Conservation (phyloP, 2,888 invertebrate species). For the Coleophora flavipennella region DNA sequence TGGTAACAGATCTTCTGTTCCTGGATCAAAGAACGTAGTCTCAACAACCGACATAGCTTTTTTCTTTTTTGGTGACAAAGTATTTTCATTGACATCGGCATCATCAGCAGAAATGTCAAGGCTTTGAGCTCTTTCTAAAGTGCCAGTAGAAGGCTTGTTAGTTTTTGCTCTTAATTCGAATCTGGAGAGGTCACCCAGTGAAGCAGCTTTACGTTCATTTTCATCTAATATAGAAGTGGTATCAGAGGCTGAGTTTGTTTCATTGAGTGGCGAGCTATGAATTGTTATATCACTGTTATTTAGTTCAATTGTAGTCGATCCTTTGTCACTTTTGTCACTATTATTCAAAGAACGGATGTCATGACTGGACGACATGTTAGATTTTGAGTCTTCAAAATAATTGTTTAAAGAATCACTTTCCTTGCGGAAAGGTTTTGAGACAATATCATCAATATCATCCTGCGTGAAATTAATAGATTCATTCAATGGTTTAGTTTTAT, state of each 20-base stretch:
- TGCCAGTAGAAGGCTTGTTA: conserved; percentile 67
- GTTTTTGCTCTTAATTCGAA: conserved; percentile 65
- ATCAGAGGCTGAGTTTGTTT: conserved; percentile 53
- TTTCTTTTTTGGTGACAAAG: conserved; percentile 74
- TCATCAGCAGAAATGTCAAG: conserved; percentile 79
- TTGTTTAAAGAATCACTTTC: conserved; percentile 66
- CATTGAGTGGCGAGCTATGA: conserved; percentile 77
- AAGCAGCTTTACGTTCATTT: conserved; percentile 82
- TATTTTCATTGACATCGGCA: conserved; percentile 53
- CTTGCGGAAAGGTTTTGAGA: conserved; percentile 57
- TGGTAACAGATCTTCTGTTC: conserved; percentile 49
- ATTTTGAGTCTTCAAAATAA: conserved; percentile 59
- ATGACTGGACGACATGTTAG: conserved; percentile 61
- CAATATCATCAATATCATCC: conserved; percentile 70
- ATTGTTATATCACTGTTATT: conserved; percentile 83
- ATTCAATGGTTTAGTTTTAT: conserved; percentile 50
- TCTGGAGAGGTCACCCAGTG: conserved; percentile 83
- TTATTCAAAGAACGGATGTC: conserved; percentile 60
- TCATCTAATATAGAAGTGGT: conserved; percentile 68
- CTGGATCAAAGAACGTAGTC: conserved; percentile 56
- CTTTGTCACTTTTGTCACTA: conserved; percentile 65
- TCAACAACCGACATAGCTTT: conserved; percentile 75
- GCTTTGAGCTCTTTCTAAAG: conserved; percentile 84
- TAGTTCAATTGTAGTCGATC: conserved; percentile 79
- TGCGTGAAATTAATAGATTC: conserved; percentile 61